These are phyloP conservation scores for Entomyzon cyanotis DNA, from an alignment of 2,113 vertebrate species.

Conservation along the genomic window DNA sequence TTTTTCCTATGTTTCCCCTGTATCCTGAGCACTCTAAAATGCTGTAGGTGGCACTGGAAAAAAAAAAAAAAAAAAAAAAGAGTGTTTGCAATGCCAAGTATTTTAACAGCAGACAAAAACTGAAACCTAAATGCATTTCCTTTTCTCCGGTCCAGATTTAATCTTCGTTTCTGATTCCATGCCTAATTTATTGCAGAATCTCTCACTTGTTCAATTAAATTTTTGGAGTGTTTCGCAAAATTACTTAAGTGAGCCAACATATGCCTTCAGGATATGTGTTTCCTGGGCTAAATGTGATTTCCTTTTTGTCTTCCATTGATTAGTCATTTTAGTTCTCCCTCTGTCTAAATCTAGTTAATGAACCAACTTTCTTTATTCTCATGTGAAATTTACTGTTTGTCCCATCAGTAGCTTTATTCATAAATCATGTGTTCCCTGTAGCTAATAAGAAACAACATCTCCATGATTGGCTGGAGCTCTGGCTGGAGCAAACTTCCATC, in stretches of 20 bases:
- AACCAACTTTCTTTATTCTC: conserved; percentile 24
- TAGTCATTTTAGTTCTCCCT: conserved; percentile 20
- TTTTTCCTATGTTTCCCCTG: neutral
- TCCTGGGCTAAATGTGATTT: conserved; percentile 8
- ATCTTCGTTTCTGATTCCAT: neutral
- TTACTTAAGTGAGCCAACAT: conserved; percentile 23
- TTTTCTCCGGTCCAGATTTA: neutral
- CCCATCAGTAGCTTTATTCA: neutral
- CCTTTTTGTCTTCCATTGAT: conserved; percentile 20
- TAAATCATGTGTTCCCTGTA: neutral
- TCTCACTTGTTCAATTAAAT: conserved; percentile 7
- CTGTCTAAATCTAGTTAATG: conserved; percentile 28
- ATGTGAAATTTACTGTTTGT: conserved; percentile 2
- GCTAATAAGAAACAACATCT: neutral
- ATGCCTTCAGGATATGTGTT: neutral
- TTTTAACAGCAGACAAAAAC: conserved; percentile 12
- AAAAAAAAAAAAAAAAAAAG: too few relatives aligned
- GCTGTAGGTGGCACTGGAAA: neutral
- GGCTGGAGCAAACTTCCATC: neutral
- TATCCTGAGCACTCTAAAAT: neutral
- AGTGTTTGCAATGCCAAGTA: neutral
- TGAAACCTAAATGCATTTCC: neutral
- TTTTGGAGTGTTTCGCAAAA: neutral
- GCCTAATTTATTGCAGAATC: conserved; percentile 23
- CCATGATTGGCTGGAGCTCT: neutral